Evolutionary conservation across 2,888 invertebrate genomes (phyloP).

Genomic region (Chrysodeixis includens): DNA sequence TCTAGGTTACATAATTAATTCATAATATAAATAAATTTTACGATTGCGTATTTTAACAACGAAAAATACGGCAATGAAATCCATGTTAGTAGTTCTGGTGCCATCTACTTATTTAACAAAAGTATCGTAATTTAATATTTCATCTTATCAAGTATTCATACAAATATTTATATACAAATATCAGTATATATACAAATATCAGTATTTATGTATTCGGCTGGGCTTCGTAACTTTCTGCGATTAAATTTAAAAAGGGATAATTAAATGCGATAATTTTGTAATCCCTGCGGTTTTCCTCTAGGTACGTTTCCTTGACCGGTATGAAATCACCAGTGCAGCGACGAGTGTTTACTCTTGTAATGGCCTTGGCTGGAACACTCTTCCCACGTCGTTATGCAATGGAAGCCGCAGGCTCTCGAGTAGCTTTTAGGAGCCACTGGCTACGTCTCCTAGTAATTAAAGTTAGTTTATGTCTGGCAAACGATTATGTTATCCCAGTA

Average conservation of each 20-base stretch:
- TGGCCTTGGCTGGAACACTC: slow-evolving; percentile 77
- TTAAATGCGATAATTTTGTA: slow-evolving; percentile 53
- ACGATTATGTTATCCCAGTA: slow-evolving; percentile 72
- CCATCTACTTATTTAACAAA: neutral
- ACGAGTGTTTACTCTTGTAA: slow-evolving; percentile 77
- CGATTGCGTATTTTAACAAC: neutral
- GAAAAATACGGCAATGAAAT: neutral
- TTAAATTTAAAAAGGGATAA: slow-evolving; percentile 54
- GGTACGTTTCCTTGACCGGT: slow-evolving; percentile 80
- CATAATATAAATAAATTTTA: slow-evolving; percentile 4
- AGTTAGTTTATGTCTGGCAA: slow-evolving; percentile 63
- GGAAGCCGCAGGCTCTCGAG: slow-evolving; percentile 62
- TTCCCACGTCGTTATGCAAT: slow-evolving; percentile 77
- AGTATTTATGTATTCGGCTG: neutral
- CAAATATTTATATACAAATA: too few species aligned
- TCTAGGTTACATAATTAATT: slow-evolving; percentile 1
- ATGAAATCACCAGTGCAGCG: slow-evolving; percentile 81
- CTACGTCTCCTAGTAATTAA: slow-evolving; percentile 66
- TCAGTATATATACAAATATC: too few species aligned
- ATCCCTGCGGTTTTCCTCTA: slow-evolving; percentile 71
- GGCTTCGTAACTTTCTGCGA: neutral
- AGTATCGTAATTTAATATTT: neutral
- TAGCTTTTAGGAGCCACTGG: slow-evolving; percentile 70
- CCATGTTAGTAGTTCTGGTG: neutral
- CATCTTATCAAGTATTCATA: too few species aligned